Base-by-base conservation (phyloP, 2,888 invertebrate species). In the Unio pictorum region DNA sequence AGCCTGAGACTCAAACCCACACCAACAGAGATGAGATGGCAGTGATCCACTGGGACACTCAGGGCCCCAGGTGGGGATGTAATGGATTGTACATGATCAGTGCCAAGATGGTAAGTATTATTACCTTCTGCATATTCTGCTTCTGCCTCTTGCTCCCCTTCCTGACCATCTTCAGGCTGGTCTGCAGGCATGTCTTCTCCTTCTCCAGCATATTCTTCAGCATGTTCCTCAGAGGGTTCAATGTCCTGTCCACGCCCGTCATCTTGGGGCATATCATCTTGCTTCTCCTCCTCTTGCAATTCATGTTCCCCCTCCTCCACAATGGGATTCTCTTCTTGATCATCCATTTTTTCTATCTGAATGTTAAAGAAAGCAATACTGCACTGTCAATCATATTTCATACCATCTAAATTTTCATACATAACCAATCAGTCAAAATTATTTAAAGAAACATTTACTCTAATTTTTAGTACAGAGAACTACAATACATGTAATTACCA, bases 221-320 rank as follows among this genome's bases (percentile, higher is more conserved):
- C 45, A 3, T 58, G 55, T 60, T 73, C 75, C 58, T 61, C 71
- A 23, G 69, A 72, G 20, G 67, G 74, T 34, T 61, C 63, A 17
- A 73, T 74, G 56, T 73, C 74, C 63, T 75, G 71, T n/a, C 74
- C 77, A 60, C 73, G 34, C 6, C 73, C 75, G 68, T 77, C 77
- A 77, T 77, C 75, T 55, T 58, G 68, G 56, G 64, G 45, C 11
- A 20, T 59, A 30, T 70, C 69, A 59, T 61, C 61, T 26, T 23
- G 45, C 23, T 74, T 73, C 61, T 68, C 68, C 23, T 74, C 59
- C 60, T 68, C 72, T 61, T 61, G 66, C 54, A 69, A 69, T 67
- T 61, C 72, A 57, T 28, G 71, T 63, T 70, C 71, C 55, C 70
- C 58, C 66, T 65, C 69, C 56, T 71, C 75, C 66, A 69, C 69